A percentile compares a stretch with the other conserved stretches of the same genome.
phyloP scores from a whole-genome alignment of 2,797 vertebrate species.

The Enteromius paludinosus region DNA sequence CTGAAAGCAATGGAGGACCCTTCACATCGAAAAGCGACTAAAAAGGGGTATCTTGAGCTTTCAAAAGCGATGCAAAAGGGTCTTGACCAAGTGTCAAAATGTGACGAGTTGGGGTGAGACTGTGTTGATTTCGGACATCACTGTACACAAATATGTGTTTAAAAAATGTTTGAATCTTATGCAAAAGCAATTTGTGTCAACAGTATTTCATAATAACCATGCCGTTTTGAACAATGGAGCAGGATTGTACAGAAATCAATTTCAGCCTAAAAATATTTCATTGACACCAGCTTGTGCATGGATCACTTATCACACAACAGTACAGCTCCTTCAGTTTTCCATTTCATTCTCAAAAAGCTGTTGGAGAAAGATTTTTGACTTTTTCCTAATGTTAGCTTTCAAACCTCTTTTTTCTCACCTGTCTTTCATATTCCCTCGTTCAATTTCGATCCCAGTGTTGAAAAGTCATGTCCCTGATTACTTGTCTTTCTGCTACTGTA shows the following conservation, averaged over 20 bases:
- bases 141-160: neutral
- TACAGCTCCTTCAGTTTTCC: constrained; percentile 23
- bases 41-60: too few relatives aligned
- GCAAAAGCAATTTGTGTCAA: neutral
- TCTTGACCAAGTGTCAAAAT: too few relatives aligned
- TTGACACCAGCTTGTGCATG: neutral
- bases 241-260: constrained; percentile 19
- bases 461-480: neutral
- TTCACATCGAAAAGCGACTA: too few relatives aligned
- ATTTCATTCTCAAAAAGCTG: constrained; percentile 17
- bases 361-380: constrained; percentile 26
- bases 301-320: constrained; percentile 3
- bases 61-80: too few relatives aligned
- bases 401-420: constrained; percentile 10
- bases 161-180: neutral
- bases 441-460: constrained; percentile 37
- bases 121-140: neutral
- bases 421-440: constrained; percentile 36
- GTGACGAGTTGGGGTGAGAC: too few relatives aligned
- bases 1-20: too few relatives aligned
- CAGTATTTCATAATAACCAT: neutral
- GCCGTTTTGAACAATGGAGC: neutral
- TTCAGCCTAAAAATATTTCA: constrained; percentile 37
- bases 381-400: neutral
- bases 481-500: too few relatives aligned